Evolutionary conservation across 2,113 vertebrate genomes (phyloP).

Genomic region (Coptodon bakossiorum): DNA sequence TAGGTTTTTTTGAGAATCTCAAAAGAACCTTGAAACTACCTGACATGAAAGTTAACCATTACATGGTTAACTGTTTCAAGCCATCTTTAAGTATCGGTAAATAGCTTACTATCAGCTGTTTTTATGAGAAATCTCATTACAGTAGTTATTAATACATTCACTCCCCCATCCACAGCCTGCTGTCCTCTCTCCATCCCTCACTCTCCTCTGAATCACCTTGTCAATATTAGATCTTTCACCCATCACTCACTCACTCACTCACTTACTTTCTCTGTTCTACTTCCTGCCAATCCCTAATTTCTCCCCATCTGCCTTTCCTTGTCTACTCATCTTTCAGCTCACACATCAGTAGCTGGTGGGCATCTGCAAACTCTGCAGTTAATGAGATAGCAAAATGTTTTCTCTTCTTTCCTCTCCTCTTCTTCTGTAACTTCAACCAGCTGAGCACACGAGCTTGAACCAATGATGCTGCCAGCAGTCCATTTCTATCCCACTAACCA

Average conservation of each 20-base stretch:
- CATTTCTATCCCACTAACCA: background rate
- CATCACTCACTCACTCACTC: conserved; percentile 18
- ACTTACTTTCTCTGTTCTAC: background rate
- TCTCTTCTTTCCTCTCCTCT: background rate
- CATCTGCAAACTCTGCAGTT: conserved; percentile 55
- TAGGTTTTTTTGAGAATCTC: background rate
- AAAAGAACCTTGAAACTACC: background rate
- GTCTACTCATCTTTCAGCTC: conserved; percentile 35
- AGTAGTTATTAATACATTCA: background rate
- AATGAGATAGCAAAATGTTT: conserved; percentile 52
- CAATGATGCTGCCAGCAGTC: background rate
- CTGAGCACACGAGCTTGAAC: conserved; percentile 13
- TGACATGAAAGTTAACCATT: background rate
- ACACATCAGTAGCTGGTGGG: conserved; percentile 47
- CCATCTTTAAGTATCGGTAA: background rate
- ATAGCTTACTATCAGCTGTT: background rate
- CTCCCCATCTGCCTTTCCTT: background rate
- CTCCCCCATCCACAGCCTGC: background rate
- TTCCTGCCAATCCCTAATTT: background rate
- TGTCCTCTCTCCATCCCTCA: background rate
- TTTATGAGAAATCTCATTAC: background rate
- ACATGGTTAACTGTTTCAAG: background rate
- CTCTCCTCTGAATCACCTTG: conserved; percentile 28
- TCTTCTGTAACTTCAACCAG: conserved; percentile 8
- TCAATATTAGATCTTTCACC: conserved; percentile 16